These are phyloP conservation scores for Leptinotarsa tumamoca DNA, from an alignment of 2,888 invertebrate species.

Conservation along the genomic window DNA sequence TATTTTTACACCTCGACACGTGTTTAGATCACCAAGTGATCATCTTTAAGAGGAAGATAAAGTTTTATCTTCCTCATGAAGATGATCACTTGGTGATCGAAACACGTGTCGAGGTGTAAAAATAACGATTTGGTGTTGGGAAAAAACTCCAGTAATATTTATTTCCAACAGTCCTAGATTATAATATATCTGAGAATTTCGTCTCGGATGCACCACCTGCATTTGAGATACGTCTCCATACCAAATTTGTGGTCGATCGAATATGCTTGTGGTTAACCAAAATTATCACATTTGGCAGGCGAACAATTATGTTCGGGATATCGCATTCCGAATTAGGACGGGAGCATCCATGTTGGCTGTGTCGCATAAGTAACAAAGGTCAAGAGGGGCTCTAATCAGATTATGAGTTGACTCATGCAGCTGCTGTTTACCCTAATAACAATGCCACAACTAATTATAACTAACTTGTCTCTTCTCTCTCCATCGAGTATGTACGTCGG, in stretches of 20 bases:
- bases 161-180: too few relatives aligned
- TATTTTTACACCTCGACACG: too few relatives aligned
- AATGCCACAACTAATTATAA: slow-evolving; percentile 51
- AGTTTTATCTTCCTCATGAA: too few relatives aligned
- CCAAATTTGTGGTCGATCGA: neutral
- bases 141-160: too few relatives aligned
- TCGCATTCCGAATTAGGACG: neutral
- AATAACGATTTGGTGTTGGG: too few relatives aligned
- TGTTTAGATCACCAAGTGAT: too few relatives aligned
- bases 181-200: too few relatives aligned
- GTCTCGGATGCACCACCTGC: too few relatives aligned
- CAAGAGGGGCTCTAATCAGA: slow-evolving; percentile 50
- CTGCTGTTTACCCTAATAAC: slow-evolving; percentile 50
- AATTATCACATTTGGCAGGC: neutral
- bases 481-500: slow-evolving; percentile 9
- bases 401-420: slow-evolving; percentile 51
- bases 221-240: too few relatives aligned
- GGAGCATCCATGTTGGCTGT: slow-evolving; percentile 17
- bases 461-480: slow-evolving; percentile 23
- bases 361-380: slow-evolving; percentile 35
- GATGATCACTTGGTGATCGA: too few relatives aligned
- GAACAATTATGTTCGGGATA: slow-evolving; percentile 1
- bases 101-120: too few relatives aligned
- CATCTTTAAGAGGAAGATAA: too few relatives aligned
- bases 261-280: neutral